Evolutionary conservation across 2,113 vertebrate species (phyloP).

Genomic region (Apodemus sylvaticus): DNA sequence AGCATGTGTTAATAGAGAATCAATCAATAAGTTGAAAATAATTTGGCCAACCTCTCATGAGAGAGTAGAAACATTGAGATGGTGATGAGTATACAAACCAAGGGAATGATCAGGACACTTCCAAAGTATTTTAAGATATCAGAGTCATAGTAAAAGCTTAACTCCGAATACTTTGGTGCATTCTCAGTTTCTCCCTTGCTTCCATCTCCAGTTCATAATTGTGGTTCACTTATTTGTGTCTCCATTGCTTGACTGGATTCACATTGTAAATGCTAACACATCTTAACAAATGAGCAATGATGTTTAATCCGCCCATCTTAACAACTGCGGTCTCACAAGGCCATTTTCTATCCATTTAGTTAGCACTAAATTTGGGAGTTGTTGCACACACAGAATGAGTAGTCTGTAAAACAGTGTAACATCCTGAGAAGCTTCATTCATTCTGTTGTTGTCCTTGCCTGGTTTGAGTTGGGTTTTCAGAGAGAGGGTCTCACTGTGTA

Average conservation of each 20-base stretch:
- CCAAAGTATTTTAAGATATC: background rate
- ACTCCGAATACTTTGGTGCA: background rate
- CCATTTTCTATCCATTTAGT: conserved; percentile 45
- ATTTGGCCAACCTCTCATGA: background rate
- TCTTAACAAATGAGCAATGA: background rate
- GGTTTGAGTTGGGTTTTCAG: background rate
- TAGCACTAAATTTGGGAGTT: conserved; percentile 29
- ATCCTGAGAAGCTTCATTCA: background rate
- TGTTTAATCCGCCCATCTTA: conserved; percentile 1
- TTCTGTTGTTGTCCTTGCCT: background rate
- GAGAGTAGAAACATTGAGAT: background rate
- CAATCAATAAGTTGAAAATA: background rate
- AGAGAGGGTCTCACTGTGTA: background rate
- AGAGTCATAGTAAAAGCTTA: background rate
- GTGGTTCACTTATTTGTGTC: background rate
- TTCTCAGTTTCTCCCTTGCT: background rate
- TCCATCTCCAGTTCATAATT: conserved; percentile 14
- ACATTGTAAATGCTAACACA: background rate
- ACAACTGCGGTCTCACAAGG: background rate
- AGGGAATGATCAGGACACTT: background rate
- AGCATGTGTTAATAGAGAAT: background rate
- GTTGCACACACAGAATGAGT: background rate
- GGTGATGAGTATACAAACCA: background rate
- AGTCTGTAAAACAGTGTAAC: conserved; percentile 16
- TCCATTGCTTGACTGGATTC: background rate